phyloP scores from a whole-genome alignment of 2,888 invertebrate genomes.

The Tetragnatha montana region DNA sequence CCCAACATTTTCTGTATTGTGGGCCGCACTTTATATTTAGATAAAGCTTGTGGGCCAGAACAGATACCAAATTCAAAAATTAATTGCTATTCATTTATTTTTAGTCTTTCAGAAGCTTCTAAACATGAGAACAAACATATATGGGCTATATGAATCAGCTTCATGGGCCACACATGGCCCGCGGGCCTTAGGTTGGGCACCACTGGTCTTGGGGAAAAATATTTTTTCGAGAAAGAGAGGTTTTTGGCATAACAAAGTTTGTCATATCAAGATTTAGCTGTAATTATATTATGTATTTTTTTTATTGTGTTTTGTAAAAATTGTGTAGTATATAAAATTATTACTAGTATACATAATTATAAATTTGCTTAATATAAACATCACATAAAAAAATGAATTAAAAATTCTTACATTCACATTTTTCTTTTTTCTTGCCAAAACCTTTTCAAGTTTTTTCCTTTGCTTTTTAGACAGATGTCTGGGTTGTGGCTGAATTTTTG shows the following conservation, averaged over 20 bases:
- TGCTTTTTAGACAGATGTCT: slow-evolving; percentile 87
- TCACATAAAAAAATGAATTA: background rate
- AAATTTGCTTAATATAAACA: background rate
- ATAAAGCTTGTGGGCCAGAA: no score
- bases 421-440: slow-evolving; percentile 91
- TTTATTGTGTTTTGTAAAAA: background rate
- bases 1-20: no score
- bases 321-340: background rate
- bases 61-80: no score
- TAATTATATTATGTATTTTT: background rate
- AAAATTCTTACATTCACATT: slow-evolving; percentile 86
- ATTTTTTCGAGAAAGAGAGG: background rate
- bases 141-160: no score
- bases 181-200: no score
- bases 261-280: background rate
- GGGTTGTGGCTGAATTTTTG: slow-evolving; percentile 62
- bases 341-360: background rate
- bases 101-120: background rate
- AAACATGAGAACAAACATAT: no score
- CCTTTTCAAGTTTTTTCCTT: slow-evolving; percentile 88
- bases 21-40: no score
- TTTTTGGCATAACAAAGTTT: background rate
- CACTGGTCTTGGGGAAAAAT: background rate
- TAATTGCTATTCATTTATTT: background rate
- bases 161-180: no score